Base-by-base conservation (phyloP, 2,888 invertebrate species). In the Deilephila porcellus region DNA sequence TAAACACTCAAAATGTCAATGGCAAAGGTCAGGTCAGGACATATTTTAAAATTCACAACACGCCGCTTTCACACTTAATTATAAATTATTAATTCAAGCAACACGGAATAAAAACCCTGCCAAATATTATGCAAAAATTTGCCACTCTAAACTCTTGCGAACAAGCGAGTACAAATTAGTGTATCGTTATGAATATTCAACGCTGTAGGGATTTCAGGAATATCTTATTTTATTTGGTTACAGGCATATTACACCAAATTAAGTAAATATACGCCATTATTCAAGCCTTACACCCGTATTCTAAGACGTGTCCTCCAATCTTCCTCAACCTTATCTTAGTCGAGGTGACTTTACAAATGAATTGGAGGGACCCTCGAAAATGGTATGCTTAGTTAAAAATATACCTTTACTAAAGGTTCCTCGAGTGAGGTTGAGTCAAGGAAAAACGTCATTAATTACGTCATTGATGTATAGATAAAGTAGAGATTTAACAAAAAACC, bases 11-110 rank as follows among this genome's bases (percentile, higher is more conserved):
- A 64, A 73, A 73, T 37, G 37, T 34, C 72, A 67, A 45, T n/a
- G 8, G 72, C 37, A 73, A 73, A 73, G 72, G 72, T 67, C 67
- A 59, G 8, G 20, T 60, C 64, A 45, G 63, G 37, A 59, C 8
- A 67, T 19, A 25, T 45, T 67, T 67, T 73, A 29, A 73, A 72
- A 73, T 37, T 59, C 64, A 73, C 34, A 25, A 72, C 64, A 64
- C 37, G 45, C 56, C 34, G 17, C 60, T 60, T 71, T 71, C 59
- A 29, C 53, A n/a, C 59, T 67, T 56, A 73, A 59, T 67, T 34
- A 67, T 67, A 45, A 32, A 73, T 63, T 63, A 34, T 73, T 67
- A 64, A 73, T 53, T 19, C 32, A 45, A 17, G 34, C 14, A 67
- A 59, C 37, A 45, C 17, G 8, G 56, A 67, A 5, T 56, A 56